A percentile compares a stretch with the other conserved stretches of the same genome.
Evolutionary conservation across 2,888 invertebrate genomes (phyloP).

Genomic region (Machimus rusticus): DNA sequence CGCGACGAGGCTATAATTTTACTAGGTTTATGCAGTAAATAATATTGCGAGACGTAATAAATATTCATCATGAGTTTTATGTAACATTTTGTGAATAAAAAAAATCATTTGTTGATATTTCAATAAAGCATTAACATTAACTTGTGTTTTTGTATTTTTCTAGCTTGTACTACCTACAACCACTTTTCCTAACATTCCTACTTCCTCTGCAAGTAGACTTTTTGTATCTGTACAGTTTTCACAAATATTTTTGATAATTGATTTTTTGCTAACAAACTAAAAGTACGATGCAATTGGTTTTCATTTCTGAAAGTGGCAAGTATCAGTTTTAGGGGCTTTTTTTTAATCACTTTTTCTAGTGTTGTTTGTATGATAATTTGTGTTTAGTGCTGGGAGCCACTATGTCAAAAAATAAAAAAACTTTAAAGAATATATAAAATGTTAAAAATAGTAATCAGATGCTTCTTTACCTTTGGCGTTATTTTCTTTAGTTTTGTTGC

Average conservation of each 20-base stretch:
- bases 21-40: neutral
- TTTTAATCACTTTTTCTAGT: neutral
- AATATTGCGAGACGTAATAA: neutral
- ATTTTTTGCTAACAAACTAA: neutral
- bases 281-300: neutral
- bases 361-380: neutral
- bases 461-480: no score
- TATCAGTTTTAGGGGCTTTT: neutral
- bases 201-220: neutral
- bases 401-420: no score
- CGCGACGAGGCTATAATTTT: neutral
- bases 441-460: no score
- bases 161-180: neutral
- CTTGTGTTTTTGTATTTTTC: constrained; percentile 24
- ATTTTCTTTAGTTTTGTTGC: no score
- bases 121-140: constrained; percentile 37
- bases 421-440: no score
- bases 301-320: neutral
- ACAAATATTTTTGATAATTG: neutral
- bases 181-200: constrained; percentile 13
- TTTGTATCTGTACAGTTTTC: neutral
- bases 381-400: neutral
- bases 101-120: constrained; percentile 13
- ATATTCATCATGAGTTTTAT: constrained; percentile 1
- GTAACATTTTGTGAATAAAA: constrained; percentile 25